These are phyloP conservation scores for Brachyhypopomus occidentalis DNA, from an alignment of 2,113 vertebrate genomes.

Conservation along the genomic window DNA sequence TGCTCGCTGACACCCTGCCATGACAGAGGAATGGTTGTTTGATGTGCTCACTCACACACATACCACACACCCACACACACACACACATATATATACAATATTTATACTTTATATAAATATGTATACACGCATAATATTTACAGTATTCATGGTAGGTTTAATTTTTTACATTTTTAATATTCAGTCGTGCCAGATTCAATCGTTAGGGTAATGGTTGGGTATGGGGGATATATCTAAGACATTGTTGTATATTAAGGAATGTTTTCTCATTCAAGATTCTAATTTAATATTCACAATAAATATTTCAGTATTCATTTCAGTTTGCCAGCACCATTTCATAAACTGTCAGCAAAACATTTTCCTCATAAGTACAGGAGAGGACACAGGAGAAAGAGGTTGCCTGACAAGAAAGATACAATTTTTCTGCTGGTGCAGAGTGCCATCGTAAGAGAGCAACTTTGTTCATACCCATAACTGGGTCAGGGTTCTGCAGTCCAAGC, in stretches of 20 bases:
- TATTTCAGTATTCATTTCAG: conserved; percentile 8
- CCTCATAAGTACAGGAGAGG: conserved; percentile 14
- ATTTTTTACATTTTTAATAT: not conserved
- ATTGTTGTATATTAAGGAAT: conserved; percentile 16
- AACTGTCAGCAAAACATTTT: conserved; percentile 5
- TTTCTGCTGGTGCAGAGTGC: not conserved
- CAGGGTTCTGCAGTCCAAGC: conserved; percentile 1
- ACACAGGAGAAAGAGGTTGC: not conserved
- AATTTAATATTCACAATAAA: conserved; percentile 23
- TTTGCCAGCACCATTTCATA: not conserved
- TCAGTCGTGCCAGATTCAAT: not conserved
- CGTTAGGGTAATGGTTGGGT: not conserved
- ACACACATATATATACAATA: not conserved
- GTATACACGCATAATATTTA: not conserved
- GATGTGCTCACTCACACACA: not conserved
- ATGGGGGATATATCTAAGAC: not conserved
- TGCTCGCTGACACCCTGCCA: not conserved
- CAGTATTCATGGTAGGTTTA: not conserved
- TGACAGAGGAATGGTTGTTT: not conserved
- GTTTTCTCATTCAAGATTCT: not conserved
- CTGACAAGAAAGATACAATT: not conserved
- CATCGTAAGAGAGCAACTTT: not conserved
- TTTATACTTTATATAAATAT: not conserved
- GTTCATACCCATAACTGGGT: conserved; percentile 4
- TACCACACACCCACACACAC: not conserved